Conservation (phyloP, 2,797 vertebrate genomes). For the Onychomys arenicola region DNA sequence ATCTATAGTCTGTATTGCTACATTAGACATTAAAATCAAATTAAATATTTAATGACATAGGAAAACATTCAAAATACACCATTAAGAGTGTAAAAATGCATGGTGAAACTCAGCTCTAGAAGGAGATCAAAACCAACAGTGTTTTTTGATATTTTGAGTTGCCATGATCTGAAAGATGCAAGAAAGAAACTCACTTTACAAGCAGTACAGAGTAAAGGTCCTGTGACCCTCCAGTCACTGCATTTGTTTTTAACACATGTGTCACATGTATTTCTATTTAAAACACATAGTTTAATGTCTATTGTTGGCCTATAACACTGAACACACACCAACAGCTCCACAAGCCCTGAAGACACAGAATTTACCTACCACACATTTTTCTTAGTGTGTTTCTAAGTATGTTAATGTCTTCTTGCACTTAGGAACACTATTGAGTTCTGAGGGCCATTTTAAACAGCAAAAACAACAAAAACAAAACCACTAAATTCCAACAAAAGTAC, state of each 20-base stretch:
- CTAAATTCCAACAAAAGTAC: not conserved
- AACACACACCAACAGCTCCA: not conserved
- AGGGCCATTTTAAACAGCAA: not conserved
- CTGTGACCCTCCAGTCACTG: not conserved
- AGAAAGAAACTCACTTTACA: not conserved
- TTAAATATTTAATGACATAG: not conserved
- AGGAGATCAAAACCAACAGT: not conserved
- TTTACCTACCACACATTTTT: not conserved
- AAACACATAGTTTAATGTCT: not conserved
- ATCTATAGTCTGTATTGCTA: not conserved
- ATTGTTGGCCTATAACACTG: not conserved
- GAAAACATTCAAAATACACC: constrained; percentile 31
- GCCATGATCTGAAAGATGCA: not conserved
- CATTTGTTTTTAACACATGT: not conserved
- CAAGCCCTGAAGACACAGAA: not conserved
- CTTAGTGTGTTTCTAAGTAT: not conserved
- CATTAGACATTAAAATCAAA: constrained; percentile 30
- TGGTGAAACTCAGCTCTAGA: not conserved
- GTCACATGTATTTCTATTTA: not conserved
- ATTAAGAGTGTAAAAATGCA: not conserved
- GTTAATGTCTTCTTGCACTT: not conserved
- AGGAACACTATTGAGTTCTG: not conserved
- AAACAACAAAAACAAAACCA: not conserved
- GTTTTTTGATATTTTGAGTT: not conserved
- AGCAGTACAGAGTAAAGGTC: not conserved